These are phyloP conservation scores for Ceramica pisi DNA, from an alignment of 2,888 invertebrate species.

Conservation along the genomic window DNA sequence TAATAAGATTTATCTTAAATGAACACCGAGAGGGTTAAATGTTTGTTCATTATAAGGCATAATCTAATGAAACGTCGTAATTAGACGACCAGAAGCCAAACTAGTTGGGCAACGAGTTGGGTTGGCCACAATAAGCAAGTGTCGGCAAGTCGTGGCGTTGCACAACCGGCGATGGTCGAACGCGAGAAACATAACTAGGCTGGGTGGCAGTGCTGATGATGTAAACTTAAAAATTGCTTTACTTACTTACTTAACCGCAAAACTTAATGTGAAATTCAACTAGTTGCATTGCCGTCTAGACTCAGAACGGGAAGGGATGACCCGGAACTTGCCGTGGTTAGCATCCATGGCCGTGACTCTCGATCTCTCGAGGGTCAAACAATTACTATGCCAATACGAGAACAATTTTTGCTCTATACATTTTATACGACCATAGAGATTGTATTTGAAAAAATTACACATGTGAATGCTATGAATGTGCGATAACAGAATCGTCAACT, in stretches of 20 bases:
- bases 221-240: slow-evolving; percentile 91
- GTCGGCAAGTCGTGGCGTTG: slow-evolving; percentile 87
- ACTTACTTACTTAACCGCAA: slow-evolving; percentile 88
- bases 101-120: slow-evolving; percentile 87
- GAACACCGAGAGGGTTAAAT: slow-evolving; percentile 48
- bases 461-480: slow-evolving; percentile 53
- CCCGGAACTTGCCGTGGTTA: slow-evolving; percentile 81
- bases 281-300: slow-evolving; percentile 82
- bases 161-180: slow-evolving; percentile 89
- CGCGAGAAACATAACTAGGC: slow-evolving; percentile 91
- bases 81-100: slow-evolving; percentile 88
- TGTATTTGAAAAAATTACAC: slow-evolving; percentile 38
- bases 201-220: slow-evolving; percentile 87
- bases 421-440: slow-evolving; percentile 18
- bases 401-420: slow-evolving; percentile 28
- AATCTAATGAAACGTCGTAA: slow-evolving; percentile 85
- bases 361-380: slow-evolving; percentile 60
- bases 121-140: slow-evolving; percentile 88
- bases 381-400: slow-evolving; percentile 51
- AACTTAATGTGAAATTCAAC: slow-evolving; percentile 86
- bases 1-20: slow-evolving; percentile 28
- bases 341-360: slow-evolving; percentile 81
- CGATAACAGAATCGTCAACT: slow-evolving; percentile 69
- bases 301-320: slow-evolving; percentile 77
- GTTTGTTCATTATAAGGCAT: slow-evolving; percentile 77